phyloP scores from a whole-genome alignment of 1,140 invertebrate genomes.

The Psilanteris sp. region DNA sequence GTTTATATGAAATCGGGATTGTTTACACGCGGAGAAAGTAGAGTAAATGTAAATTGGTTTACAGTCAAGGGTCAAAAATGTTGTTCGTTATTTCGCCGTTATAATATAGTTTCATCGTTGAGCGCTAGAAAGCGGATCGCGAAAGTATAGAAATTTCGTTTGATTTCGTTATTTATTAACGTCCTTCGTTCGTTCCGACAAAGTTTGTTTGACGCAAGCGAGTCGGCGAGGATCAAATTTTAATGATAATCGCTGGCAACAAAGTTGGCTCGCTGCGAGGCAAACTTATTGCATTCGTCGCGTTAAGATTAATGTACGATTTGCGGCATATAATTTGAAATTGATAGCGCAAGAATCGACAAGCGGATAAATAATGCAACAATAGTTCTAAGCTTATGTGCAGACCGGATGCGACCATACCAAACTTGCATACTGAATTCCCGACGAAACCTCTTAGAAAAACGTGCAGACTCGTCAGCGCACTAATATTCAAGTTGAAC shows the following conservation, averaged over 20 bases:
- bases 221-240: background rate
- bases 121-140: background rate
- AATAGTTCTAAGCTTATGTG: conserved; percentile 69
- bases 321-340: conserved; percentile 28
- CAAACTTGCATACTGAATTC: conserved; percentile 76
- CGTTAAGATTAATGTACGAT: conserved; percentile 10
- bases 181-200: background rate
- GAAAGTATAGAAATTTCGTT: conserved; percentile 3
- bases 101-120: conserved; percentile 6
- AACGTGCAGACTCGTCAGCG: conserved; percentile 68
- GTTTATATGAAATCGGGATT: conserved; percentile 32
- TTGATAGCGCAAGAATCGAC: conserved; percentile 45
- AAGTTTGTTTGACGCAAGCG: background rate
- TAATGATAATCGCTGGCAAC: conserved; percentile 1
- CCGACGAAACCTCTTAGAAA: conserved; percentile 66
- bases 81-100: conserved; percentile 15
- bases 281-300: conserved; percentile 8
- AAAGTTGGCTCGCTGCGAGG: background rate
- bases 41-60: background rate
- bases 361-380: conserved; percentile 76
- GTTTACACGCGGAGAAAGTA: conserved; percentile 25
- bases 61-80: conserved; percentile 19
- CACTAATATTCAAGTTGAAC: conserved; percentile 53
- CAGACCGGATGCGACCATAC: conserved; percentile 74
- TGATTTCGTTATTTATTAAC: conserved; percentile 11